These are phyloP conservation scores for Meandrina meandrites DNA, from an alignment of 92 coral and sea anemone species.

Conservation along the genomic window DNA sequence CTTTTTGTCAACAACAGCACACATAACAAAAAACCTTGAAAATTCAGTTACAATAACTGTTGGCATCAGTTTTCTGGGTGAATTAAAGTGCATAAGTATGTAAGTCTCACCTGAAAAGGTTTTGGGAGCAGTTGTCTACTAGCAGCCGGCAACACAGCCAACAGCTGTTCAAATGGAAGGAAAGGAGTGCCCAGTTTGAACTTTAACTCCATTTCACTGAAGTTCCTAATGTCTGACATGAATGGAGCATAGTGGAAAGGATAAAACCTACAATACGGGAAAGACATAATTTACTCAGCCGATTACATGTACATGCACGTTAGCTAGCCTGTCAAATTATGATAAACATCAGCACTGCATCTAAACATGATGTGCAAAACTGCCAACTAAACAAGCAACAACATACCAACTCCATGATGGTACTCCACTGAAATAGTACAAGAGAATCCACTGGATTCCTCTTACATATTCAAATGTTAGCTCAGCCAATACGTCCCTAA, in stretches of 20 bases:
- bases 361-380: background rate
- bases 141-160: constrained; percentile 95
- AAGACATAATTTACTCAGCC: background rate
- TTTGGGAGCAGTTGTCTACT: constrained; percentile 86
- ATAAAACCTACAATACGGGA: constrained; percentile 82
- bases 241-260: constrained; percentile 98
- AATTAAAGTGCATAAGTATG: too few species aligned
- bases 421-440: constrained; percentile 94
- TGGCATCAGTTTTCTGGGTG: too few species aligned
- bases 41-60: too few species aligned
- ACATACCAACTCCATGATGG: constrained; percentile 98
- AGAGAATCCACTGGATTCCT: constrained; percentile 97
- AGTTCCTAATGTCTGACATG: constrained; percentile 85
- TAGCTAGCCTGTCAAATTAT: background rate
- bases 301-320: too few species aligned
- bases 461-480: constrained; percentile 81
- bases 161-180: constrained; percentile 94
- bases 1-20: too few species aligned
- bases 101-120: constrained; percentile 86
- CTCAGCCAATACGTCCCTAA: constrained; percentile 63
- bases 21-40: too few species aligned
- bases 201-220: constrained; percentile 58
- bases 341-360: too few species aligned
- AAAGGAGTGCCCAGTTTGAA: constrained; percentile 88
- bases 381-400: background rate